Conservation (phyloP, 2,888 invertebrate species). For the Spodoptera exigua region DNA sequence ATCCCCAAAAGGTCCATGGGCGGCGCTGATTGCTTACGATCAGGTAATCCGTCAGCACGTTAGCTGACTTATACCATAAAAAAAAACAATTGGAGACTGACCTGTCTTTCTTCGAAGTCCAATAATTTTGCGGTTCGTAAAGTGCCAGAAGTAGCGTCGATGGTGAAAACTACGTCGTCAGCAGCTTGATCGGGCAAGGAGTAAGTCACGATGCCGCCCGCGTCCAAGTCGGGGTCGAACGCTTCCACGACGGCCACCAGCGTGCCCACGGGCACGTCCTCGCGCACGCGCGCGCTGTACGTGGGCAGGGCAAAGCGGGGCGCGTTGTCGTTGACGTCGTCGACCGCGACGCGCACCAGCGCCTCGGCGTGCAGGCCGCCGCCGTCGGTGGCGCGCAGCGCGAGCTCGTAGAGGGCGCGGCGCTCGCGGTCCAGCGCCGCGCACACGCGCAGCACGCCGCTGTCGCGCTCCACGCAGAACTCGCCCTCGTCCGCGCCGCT, state of each 20-base stretch:
- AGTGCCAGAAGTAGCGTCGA: constrained; percentile 96
- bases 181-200: constrained; percentile 92
- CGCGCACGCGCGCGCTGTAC: constrained; percentile 95
- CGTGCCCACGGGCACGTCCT: constrained; percentile 96
- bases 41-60: too few relatives aligned
- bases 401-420: constrained; percentile 93
- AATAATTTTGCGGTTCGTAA: constrained; percentile 93
- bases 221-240: constrained; percentile 95
- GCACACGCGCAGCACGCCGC: constrained; percentile 93
- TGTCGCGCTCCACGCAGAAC: constrained; percentile 93
- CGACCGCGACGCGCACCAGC: constrained; percentile 93
- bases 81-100: too few relatives aligned
- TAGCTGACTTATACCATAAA: too few relatives aligned
- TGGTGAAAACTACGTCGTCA: constrained; percentile 92
- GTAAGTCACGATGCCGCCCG: constrained; percentile 94
- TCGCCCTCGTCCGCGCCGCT: constrained; percentile 94
- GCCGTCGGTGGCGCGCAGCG: constrained; percentile 94
- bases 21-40: too few relatives aligned
- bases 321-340: constrained; percentile 97
- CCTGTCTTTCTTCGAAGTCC: constrained; percentile 96
- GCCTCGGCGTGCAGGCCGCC: constrained; percentile 94
- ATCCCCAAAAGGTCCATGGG: too few relatives aligned
- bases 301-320: constrained; percentile 94
- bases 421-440: constrained; percentile 95
- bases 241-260: constrained; percentile 95